A percentile compares a stretch with the other conserved stretches of the same genome.
phyloP scores from a whole-genome alignment of 2,113 vertebrate genomes.

The Glaucidium brasilianum region DNA sequence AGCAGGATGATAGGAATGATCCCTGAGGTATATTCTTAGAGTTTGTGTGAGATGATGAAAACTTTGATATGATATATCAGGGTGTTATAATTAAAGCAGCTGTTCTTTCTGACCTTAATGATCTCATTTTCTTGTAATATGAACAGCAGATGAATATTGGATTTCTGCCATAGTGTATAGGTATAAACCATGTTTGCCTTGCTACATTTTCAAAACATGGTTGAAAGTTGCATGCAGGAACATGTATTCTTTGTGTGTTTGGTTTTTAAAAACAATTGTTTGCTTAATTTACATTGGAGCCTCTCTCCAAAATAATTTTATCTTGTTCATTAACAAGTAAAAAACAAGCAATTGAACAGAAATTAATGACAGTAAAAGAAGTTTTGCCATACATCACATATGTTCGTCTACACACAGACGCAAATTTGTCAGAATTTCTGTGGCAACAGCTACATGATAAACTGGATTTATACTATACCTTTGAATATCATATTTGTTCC shows the following conservation, averaged over 20 bases:
- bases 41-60: slow-evolving; percentile 18
- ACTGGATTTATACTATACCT: neutral
- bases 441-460: neutral
- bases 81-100: slow-evolving; percentile 57
- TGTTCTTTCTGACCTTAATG: slow-evolving; percentile 54
- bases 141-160: slow-evolving; percentile 38
- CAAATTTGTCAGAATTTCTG: neutral
- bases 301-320: neutral
- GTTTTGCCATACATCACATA: neutral
- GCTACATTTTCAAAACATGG: slow-evolving; percentile 2
- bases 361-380: neutral
- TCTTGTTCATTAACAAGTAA: neutral
- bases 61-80: slow-evolving; percentile 26
- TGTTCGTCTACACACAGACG: neutral
- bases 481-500: neutral
- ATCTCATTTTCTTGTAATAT: slow-evolving; percentile 50
- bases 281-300: neutral
- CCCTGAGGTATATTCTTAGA: neutral
- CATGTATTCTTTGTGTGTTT: neutral
- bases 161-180: slow-evolving; percentile 34
- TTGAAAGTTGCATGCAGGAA: neutral
- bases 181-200: slow-evolving; percentile 28
- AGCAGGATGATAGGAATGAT: slow-evolving; percentile 2
- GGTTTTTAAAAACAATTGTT: neutral
- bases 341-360: neutral